Conservation (phyloP, 2,113 vertebrate genomes). For the Scalopus aquaticus region DNA sequence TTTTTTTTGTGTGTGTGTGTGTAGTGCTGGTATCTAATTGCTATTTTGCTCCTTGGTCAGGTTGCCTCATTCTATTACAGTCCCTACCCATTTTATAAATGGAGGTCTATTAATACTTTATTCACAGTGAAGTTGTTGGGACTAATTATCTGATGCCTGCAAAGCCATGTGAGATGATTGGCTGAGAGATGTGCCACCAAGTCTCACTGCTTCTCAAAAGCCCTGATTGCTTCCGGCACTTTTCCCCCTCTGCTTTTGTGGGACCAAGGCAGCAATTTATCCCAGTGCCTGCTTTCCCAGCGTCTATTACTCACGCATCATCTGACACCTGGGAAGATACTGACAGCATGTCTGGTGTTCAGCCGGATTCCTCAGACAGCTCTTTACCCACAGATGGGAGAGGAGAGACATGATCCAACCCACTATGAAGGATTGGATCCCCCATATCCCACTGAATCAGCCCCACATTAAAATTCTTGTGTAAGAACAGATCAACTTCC, state of each 20-base stretch:
- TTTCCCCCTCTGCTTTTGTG: background rate
- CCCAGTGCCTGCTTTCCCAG: background rate
- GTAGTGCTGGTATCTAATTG: background rate
- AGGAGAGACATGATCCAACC: background rate
- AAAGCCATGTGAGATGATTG: slow-evolving; percentile 11
- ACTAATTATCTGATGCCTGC: slow-evolving; percentile 55
- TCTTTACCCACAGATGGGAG: background rate
- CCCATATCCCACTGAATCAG: background rate
- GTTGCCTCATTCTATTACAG: background rate
- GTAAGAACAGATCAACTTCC: background rate
- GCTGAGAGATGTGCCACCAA: background rate
- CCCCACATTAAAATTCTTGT: background rate
- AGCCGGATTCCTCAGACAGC: background rate
- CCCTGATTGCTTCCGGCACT: slow-evolving; percentile 33
- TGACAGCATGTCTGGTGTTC: background rate
- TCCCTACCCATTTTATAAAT: background rate
- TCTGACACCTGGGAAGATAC: slow-evolving; percentile 1
- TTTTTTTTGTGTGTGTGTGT: too few species aligned
- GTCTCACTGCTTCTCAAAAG: slow-evolving; percentile 33
- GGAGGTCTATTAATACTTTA: slow-evolving; percentile 52
- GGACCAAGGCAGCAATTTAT: background rate
- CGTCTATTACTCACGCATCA: background rate
- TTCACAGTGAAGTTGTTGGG: slow-evolving; percentile 51
- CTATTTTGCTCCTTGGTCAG: slow-evolving; percentile 43
- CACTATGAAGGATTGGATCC: background rate